A percentile compares a stretch with the other conserved stretches of the same genome.
phyloP scores from a whole-genome alignment of 2,797 vertebrate genomes.

The Hoplostethus mediterraneus region DNA sequence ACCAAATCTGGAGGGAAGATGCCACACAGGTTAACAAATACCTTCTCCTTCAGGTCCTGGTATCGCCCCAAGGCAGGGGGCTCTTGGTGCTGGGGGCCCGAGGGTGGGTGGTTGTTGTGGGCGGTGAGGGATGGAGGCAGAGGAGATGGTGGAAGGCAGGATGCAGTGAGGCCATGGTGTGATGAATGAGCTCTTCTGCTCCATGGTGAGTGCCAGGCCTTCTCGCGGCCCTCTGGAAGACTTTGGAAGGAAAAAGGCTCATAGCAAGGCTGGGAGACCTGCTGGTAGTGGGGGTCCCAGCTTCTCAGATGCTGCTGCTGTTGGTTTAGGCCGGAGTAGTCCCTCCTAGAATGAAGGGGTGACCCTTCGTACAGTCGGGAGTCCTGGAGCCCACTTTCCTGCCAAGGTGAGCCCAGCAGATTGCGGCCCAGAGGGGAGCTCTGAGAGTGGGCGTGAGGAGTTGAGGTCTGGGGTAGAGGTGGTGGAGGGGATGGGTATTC shows the following conservation, averaged over 20 bases:
- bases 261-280: conserved; percentile 86
- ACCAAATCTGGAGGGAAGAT: conserved; percentile 95
- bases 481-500: conserved; percentile 78
- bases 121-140: conserved; percentile 39
- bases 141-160: conserved; percentile 28
- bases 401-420: conserved; percentile 82
- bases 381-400: conserved; percentile 87
- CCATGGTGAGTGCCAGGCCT: conserved; percentile 87
- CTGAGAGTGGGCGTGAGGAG: conserved; percentile 73
- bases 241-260: conserved; percentile 90
- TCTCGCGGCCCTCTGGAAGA: conserved; percentile 87
- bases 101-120: conserved; percentile 40
- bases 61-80: conserved; percentile 80
- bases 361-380: conserved; percentile 87
- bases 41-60: conserved; percentile 89
- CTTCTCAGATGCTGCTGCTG: conserved; percentile 77
- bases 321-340: conserved; percentile 77
- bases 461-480: conserved; percentile 72
- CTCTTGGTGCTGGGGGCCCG: conserved; percentile 76
- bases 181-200: conserved; percentile 50
- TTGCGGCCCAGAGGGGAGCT: conserved; percentile 79
- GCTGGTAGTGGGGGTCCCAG: conserved; percentile 89
- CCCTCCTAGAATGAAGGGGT: conserved; percentile 84
- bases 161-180: conserved; percentile 37
- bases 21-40: conserved; percentile 94